Percentiles rank a stretch among this genome's conserved stretches.
phyloP scores from a whole-genome alignment of 2,113 vertebrate genomes.

The Oryzias curvinotus region DNA sequence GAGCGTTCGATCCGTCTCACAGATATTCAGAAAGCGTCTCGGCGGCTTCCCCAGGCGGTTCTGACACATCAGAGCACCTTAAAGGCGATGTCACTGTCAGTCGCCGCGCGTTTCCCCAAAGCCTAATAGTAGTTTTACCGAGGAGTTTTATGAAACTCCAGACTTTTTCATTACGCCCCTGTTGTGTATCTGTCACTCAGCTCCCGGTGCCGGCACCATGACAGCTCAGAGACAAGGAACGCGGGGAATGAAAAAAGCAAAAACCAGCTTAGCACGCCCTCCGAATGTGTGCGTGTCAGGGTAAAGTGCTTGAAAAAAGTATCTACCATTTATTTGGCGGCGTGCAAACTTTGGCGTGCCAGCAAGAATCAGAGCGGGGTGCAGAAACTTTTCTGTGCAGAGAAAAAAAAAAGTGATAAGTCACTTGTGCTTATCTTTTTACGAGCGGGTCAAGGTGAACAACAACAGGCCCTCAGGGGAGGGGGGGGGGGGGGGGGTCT shows the following conservation, averaged over 20 bases:
- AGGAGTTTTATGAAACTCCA: constrained; percentile 49
- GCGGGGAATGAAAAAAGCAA: constrained; percentile 27
- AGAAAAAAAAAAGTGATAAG: no score
- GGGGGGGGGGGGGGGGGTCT: constrained; percentile 23
- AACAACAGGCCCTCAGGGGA: constrained; percentile 30
- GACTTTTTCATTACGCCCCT: constrained; percentile 47
- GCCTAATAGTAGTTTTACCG: constrained; percentile 44
- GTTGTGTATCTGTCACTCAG: constrained; percentile 62
- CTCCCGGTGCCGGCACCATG: constrained; percentile 42
- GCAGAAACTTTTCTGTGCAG: no score
- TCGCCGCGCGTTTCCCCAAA: constrained; percentile 33
- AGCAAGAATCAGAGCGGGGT: no score
- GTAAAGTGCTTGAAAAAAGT: background rate
- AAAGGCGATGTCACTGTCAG: constrained; percentile 52
- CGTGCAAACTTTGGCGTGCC: no score
- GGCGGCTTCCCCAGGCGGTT: constrained; percentile 34
- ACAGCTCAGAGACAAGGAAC: constrained; percentile 49
- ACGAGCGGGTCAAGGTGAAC: constrained; percentile 68
- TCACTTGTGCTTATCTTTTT: no score
- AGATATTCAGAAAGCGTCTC: constrained; percentile 25
- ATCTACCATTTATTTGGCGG: constrained; percentile 3
- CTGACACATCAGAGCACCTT: constrained; percentile 46
- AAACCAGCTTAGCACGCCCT: constrained; percentile 50
- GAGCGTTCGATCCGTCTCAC: constrained; percentile 29
- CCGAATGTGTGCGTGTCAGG: background rate